Evolutionary conservation across 2,797 vertebrate species (phyloP).

Genomic region (Rachycentron canadum): DNA sequence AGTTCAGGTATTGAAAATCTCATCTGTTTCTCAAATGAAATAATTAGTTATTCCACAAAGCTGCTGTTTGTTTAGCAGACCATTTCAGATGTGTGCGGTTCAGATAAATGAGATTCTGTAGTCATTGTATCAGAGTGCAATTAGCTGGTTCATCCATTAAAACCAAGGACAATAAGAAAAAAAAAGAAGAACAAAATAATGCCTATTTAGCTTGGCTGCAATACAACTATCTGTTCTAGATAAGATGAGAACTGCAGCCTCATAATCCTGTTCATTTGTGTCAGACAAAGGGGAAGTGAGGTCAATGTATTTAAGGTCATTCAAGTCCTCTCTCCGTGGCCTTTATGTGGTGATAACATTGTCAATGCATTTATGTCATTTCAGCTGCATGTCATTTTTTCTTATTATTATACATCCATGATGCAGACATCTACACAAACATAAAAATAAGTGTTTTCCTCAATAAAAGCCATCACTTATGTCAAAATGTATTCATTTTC

Average conservation of each 20-base stretch:
- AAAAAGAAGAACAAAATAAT: not conserved
- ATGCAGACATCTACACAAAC: not conserved
- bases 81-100: slow-evolving; percentile 58
- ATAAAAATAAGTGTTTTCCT: not conserved
- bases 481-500: not conserved
- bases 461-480: not conserved
- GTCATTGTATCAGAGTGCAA: slow-evolving; percentile 54
- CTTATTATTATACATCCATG: not conserved
- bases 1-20: slow-evolving; percentile 52
- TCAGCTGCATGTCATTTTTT: not conserved
- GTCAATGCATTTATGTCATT: not conserved
- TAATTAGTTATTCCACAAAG: slow-evolving; percentile 60
- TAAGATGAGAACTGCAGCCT: slow-evolving; percentile 43
- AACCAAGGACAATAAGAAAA: slow-evolving; percentile 34
- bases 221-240: slow-evolving; percentile 30
- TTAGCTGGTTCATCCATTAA: slow-evolving; percentile 61
- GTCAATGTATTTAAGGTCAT: not conserved
- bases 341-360: not conserved
- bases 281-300: not conserved
- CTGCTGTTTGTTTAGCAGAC: slow-evolving; percentile 62
- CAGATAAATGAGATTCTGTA: slow-evolving; percentile 62
- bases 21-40: slow-evolving; percentile 51
- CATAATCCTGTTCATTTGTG: slow-evolving; percentile 1
- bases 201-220: slow-evolving; percentile 7
- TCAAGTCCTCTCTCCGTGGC: not conserved